phyloP scores from a whole-genome alignment of 2,888 invertebrate species.

The Netelia inedita region DNA sequence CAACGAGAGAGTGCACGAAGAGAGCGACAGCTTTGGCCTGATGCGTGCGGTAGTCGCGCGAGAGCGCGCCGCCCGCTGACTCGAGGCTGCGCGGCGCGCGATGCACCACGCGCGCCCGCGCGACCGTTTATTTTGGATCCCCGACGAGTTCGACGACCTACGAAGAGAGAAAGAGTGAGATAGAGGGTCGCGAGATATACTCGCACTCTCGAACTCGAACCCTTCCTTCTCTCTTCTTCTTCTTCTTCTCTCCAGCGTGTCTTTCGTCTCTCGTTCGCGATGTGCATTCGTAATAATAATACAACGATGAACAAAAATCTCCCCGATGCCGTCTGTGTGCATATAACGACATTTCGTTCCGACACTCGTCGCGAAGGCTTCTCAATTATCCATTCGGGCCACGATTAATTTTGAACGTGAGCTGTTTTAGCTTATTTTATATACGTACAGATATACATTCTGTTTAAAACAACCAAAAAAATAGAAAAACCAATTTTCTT shows the following conservation, averaged over 20 bases:
- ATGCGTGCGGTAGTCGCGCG: conserved; percentile 58
- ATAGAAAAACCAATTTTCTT: conserved; percentile 1
- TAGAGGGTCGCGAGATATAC: conserved; percentile 39
- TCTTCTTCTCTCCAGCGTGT: conserved; percentile 9
- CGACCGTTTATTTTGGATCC: conserved; percentile 79
- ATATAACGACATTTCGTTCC: conserved; percentile 41
- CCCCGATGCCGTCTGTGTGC: conserved; percentile 41
- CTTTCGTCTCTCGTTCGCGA: conserved; percentile 56
- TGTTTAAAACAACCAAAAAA: conserved; percentile 21
- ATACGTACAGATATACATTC: background rate
- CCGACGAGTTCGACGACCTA: conserved; percentile 77
- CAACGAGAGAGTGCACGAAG: conserved; percentile 45
- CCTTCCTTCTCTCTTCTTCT: conserved; percentile 44
- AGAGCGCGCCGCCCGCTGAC: conserved; percentile 56
- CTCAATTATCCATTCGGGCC: conserved; percentile 56
- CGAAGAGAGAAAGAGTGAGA: conserved; percentile 63
- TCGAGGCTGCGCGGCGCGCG: conserved; percentile 47
- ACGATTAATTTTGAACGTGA: conserved; percentile 50
- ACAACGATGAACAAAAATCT: conserved; percentile 61
- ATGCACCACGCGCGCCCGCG: conserved; percentile 56
- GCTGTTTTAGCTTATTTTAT: conserved; percentile 27
- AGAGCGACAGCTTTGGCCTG: conserved; percentile 11
- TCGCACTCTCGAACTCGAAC: conserved; percentile 38
- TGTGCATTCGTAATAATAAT: conserved; percentile 67
- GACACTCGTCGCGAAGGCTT: conserved; percentile 14